Evolutionary conservation across 1,140 invertebrate genomes (phyloP).

Genomic region (Drosophila cardini): DNA sequence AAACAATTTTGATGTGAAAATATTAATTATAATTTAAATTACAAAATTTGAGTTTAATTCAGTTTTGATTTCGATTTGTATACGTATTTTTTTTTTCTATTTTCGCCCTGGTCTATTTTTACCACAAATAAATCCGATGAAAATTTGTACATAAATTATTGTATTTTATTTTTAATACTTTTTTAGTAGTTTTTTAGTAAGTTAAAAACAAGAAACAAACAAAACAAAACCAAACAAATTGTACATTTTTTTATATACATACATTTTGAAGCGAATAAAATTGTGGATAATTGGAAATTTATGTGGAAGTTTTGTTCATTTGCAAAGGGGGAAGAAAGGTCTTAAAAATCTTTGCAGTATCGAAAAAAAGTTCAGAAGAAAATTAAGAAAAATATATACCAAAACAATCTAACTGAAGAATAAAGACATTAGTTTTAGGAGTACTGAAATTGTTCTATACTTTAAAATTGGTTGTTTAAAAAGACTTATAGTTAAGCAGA

Average conservation of each 20-base stretch:
- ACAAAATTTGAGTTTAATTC: conserved; percentile 51
- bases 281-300: conserved; percentile 79
- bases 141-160: conserved; percentile 82
- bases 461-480: neutral
- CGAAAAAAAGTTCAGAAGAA: no score
- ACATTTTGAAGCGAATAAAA: conserved; percentile 79
- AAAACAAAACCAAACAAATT: conserved; percentile 54
- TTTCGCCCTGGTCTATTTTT: conserved; percentile 31
- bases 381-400: no score
- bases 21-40: neutral
- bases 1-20: conserved; percentile 27
- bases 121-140: conserved; percentile 72
- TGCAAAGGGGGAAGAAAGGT: no score
- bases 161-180: conserved; percentile 76
- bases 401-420: no score
- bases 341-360: no score
- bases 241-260: conserved; percentile 72
- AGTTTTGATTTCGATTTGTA: conserved; percentile 44
- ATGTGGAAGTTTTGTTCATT: neutral
- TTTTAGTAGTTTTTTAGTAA: conserved; percentile 68
- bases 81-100: conserved; percentile 45
- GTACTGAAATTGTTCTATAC: no score
- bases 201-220: conserved; percentile 58
- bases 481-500: conserved; percentile 1
- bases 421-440: no score